Percentiles rank a stretch among this genome's conserved stretches.
phyloP scores from a whole-genome alignment of 2,113 vertebrate genomes.

The Ictidomys tridecemlineatus region DNA sequence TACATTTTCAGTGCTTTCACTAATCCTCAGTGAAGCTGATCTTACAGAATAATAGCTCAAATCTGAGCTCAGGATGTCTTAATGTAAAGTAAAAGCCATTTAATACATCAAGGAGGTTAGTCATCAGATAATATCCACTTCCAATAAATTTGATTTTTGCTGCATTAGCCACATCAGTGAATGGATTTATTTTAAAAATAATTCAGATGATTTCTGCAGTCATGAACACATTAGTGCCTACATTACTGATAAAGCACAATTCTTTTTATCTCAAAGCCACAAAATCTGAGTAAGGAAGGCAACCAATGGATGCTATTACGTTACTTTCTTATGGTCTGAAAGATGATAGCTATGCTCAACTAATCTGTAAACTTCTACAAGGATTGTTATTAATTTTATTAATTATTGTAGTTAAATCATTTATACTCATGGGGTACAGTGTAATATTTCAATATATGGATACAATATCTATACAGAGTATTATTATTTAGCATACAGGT shows the following conservation, averaged over 20 bases:
- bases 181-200: constrained; percentile 56
- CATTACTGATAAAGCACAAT: constrained; percentile 28
- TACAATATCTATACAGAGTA: background rate
- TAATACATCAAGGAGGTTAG: constrained; percentile 77
- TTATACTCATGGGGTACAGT: background rate
- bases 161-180: constrained; percentile 59
- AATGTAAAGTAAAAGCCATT: constrained; percentile 81
- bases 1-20: constrained; percentile 7
- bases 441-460: background rate
- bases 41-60: constrained; percentile 84
- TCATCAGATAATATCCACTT: constrained; percentile 82
- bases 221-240: background rate
- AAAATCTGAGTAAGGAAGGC: constrained; percentile 40
- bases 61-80: constrained; percentile 80
- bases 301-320: background rate
- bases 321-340: background rate
- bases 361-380: constrained; percentile 7
- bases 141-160: constrained; percentile 75
- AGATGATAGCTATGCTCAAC: background rate
- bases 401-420: background rate
- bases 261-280: constrained; percentile 26
- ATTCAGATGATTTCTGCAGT: constrained; percentile 15
- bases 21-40: constrained; percentile 79
- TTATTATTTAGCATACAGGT: background rate
- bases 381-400: background rate